Percentiles rank a stretch among this genome's conserved stretches.
Evolutionary conservation across 2,113 vertebrate genomes (phyloP).

Genomic region (Microtus oregoni): DNA sequence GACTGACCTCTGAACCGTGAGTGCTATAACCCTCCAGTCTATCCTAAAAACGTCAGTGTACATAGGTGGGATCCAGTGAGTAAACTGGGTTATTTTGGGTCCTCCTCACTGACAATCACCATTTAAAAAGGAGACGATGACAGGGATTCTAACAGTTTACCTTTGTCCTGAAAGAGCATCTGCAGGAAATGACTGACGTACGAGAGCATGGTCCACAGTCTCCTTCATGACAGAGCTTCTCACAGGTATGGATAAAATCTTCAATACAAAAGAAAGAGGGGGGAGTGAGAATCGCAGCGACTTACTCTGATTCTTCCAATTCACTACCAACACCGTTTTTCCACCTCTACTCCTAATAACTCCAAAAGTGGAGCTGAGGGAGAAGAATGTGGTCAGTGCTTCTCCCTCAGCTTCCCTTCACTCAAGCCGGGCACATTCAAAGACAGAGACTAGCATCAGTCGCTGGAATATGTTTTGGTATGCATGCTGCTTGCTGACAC

Average conservation of each 20-base stretch:
- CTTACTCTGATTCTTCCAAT: conserved; percentile 35
- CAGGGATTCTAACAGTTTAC: conserved; percentile 82
- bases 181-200: conserved; percentile 95
- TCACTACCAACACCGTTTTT: background rate
- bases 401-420: background rate
- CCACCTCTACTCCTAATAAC: background rate
- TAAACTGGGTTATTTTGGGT: conserved; percentile 39
- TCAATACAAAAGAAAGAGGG: conserved; percentile 77
- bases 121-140: background rate
- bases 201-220: conserved; percentile 94
- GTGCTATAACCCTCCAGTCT: background rate
- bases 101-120: background rate
- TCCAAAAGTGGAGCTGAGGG: conserved; percentile 15
- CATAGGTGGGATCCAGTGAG: background rate
- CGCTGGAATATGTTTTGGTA: background rate
- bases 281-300: conserved; percentile 56
- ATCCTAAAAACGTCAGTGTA: background rate
- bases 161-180: conserved; percentile 96
- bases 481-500: background rate
- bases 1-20: background rate
- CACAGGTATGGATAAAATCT: conserved; percentile 95
- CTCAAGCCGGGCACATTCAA: background rate
- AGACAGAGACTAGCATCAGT: background rate
- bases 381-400: background rate
- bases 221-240: conserved; percentile 96